Base-by-base conservation (phyloP, 2,888 invertebrate species). In the Catocala sponsa region DNA sequence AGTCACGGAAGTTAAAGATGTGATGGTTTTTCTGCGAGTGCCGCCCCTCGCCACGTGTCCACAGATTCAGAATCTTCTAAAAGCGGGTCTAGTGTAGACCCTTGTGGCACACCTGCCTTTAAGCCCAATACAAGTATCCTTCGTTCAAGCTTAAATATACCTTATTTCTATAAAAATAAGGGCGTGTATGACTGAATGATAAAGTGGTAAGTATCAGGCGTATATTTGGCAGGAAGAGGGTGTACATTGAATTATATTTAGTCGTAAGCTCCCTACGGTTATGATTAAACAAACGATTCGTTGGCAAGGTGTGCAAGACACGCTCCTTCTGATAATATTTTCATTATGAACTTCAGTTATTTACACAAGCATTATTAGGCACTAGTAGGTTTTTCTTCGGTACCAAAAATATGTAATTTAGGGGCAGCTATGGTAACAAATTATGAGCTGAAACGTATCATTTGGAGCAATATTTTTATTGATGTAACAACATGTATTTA, bases 161-260 rank as follows among this genome's bases (percentile, higher is more conserved):
- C 79, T 79, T 91, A 87, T 66, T 54, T 13, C 71, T 53, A 66
- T 70, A 54, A n/a, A 25, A 63, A 80, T 88, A 91, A 68, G 76
- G 71, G 12, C 60, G 51, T 61, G 32, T 51, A 0, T 12, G 55
- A 63, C 58, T 63, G 83, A 68, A 81, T 55, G 38, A 35, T 68
- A 64, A 55, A 55, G 52, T 86, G 81, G 87, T 87, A 81, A 82
- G 82, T 81, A 75, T 71, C 78, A 81, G 79, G 83, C 84, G 85
- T 87, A 91, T 91, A 91, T 93, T 92, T 91, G 91, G 91, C 92
- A 93, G 94, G 93, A 94, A 92, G 94, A 94, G 94, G 94, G 94
- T 91, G 92, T 91, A 87, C 88, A 91, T 91, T 89, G 90, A 90
- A 91, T 91, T 94, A 94, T 94, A 93, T 94, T 93, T 92, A 94